Conservation (phyloP, 2,113 vertebrate species). For the Mellivora capensis region DNA sequence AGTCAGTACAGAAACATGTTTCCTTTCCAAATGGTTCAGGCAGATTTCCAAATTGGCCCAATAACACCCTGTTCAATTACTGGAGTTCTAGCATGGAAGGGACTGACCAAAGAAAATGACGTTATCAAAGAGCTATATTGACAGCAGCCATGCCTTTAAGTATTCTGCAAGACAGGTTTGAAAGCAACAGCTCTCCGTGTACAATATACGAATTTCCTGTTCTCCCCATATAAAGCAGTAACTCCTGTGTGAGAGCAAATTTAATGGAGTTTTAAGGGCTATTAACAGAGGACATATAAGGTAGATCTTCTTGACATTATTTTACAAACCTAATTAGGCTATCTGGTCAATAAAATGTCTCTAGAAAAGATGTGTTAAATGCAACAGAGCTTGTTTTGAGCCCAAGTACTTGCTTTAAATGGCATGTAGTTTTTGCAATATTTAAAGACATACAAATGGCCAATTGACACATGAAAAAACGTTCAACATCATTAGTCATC, state of each 20-base stretch:
- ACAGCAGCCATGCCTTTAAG: constrained; percentile 45
- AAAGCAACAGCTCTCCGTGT: constrained; percentile 39
- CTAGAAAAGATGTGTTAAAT: constrained; percentile 63
- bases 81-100: background rate
- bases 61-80: constrained; percentile 23
- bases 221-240: background rate
- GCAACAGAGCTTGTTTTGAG: constrained; percentile 50
- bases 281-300: constrained; percentile 61
- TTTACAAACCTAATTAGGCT: constrained; percentile 64
- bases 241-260: constrained; percentile 7
- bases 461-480: too few species aligned
- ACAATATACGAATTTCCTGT: constrained; percentile 26
- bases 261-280: constrained; percentile 25
- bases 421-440: constrained; percentile 58
- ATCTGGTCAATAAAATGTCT: constrained; percentile 63
- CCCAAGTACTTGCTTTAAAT: constrained; percentile 52
- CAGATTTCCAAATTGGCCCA: constrained; percentile 40
- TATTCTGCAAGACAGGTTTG: constrained; percentile 44
- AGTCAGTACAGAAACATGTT: constrained; percentile 16
- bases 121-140: constrained; percentile 42
- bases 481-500: too few species aligned
- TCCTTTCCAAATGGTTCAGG: constrained; percentile 56
- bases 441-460: background rate
- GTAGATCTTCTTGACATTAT: constrained; percentile 47
- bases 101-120: constrained; percentile 11